Base-by-base conservation (phyloP, 2,797 vertebrate species). In the Tokudaia muenninki region DNA sequence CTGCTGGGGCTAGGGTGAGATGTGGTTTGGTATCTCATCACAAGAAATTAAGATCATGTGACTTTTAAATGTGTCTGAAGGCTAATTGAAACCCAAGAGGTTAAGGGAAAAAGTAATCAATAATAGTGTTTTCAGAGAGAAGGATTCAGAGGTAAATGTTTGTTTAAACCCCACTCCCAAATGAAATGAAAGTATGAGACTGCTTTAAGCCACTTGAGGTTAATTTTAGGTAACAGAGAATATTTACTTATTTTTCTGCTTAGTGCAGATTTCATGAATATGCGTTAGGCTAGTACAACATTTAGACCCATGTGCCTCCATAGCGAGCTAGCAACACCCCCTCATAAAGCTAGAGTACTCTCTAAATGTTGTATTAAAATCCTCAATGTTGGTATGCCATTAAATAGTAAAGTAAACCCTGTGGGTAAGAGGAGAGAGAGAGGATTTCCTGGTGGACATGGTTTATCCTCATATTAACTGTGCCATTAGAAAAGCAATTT, bases 21-120 rank as follows among this genome's bases (percentile, higher is more conserved):
- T 94, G 26, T 97, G 90, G 1, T 95, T 41, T 74, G 47, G 26
- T 17, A 93, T 91, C 14, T 12, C 31, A 82, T 94, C 65, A 79
- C 24, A 94, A 95, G 37, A 96, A 90, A 94, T 90, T 95, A 81
- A 63, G 75, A 29, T 41, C 50, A 31, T 52, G 87, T 95, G 77
- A 91, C 47, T 95, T 97, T 94, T 95, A 97, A n/a, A 11, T 0
- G 90, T 97, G 87, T 95, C 14, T 31, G 50, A 95, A 86, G 61
- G 52, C 81, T 57, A 97, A 31, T 52, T 95, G 72, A 84, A 97
- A 95, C 79, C 26, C 63, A 72, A 84, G 6, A 92, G 95, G 31
- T 91, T 55, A 75, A 1, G 86, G 41, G 26, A 61, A 70, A 84
- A 96, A 92, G 21, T 83, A 92, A 72, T 88, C 72, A 65, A 1